Evolutionary conservation across 2,888 invertebrate species (phyloP), one percentile per base, ranked within the genome.

Genomic region (Nysson spinosus): DNA sequence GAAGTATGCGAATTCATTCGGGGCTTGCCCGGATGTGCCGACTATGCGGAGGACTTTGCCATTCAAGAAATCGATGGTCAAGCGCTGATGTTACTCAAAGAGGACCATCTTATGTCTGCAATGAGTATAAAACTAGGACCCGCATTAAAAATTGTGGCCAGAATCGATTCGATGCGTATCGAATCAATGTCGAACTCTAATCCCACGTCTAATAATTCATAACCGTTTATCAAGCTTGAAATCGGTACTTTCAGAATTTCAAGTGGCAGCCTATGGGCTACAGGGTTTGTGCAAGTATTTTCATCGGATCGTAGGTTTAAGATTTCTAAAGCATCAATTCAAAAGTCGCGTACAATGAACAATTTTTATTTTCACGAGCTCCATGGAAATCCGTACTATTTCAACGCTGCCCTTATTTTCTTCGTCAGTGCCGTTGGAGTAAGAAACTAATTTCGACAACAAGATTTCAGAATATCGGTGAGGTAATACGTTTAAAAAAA

Each of bases 21-120:
- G 74, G 93, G 92, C 77, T 90, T 98, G 58, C 96, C 96, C 0
- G 98, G 97, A 0, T 97, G 97, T 85, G 92, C 93, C 5, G 94
- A 95, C 76, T 97, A 97, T 84, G 97, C 97, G 0, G 97, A 97
- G 82, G 97, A 97, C 85, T 98, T 98, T 88, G 92, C 94, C 7
- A 92, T 95, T 81, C 97, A 98, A 88, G 98, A 98, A 88, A 97
- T 98, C 77, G 98, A 98, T 82, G 98, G 98, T 0, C 97, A 97
- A 83, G 98, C 98, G 0, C 88, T 98, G 62, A 91, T 98, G 88
- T 89, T 98, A 50, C 91, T 98, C 47, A 95, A 96, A 81, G 96
- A 96, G 72, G 97, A 97, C 82, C 98, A 98, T 88, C 90, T 98
- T 22, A 97, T 98, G 89, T 94, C 95, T 72, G 95, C 97, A 4